Evolutionary conservation across 2,113 vertebrate species (phyloP).

Genomic region (Pholis gunnellus): DNA sequence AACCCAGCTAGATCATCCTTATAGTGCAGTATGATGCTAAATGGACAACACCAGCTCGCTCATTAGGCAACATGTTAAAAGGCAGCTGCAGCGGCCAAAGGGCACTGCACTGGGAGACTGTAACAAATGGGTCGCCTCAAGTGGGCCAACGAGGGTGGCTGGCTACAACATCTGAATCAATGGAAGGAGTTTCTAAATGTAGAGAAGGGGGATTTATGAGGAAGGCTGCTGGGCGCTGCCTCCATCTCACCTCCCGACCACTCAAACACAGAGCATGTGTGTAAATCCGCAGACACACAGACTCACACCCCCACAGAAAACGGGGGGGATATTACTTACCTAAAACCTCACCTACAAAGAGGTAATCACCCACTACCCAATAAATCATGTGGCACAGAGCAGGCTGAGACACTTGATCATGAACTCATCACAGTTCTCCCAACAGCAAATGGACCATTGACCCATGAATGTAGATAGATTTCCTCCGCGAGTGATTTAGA

Average conservation of each 20-base stretch:
- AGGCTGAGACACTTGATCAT: slow-evolving; percentile 48
- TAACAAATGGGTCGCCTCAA: slow-evolving; percentile 58
- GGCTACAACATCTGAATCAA: slow-evolving; percentile 47
- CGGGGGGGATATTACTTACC: slow-evolving; percentile 35
- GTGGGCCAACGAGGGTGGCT: slow-evolving; percentile 54
- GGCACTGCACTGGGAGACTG: slow-evolving; percentile 40
- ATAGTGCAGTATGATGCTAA: slow-evolving; percentile 37
- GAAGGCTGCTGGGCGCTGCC: slow-evolving; percentile 2
- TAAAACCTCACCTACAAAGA: slow-evolving; percentile 23
- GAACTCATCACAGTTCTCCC: slow-evolving; percentile 25
- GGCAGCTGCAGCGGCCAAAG: slow-evolving; percentile 64
- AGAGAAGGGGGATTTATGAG: slow-evolving; percentile 11
- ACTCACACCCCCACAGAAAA: slow-evolving; percentile 3
- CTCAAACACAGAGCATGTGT: slow-evolving; percentile 17
- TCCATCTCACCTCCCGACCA: slow-evolving; percentile 4
- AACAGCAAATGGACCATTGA: background rate
- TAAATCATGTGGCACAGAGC: slow-evolving; percentile 51
- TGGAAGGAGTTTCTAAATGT: slow-evolving; percentile 29
- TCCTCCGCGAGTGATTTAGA: background rate
- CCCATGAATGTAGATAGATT: slow-evolving; percentile 31
- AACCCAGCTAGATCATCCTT: slow-evolving; percentile 25
- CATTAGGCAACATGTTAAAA: slow-evolving; percentile 60
- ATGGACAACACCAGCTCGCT: slow-evolving; percentile 42
- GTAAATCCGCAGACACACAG: background rate
- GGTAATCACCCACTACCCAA: slow-evolving; percentile 41